Evolutionary conservation across 1,140 invertebrate genomes (phyloP), one percentile per base, ranked within the genome.

Genomic region (Varroa destructor): DNA sequence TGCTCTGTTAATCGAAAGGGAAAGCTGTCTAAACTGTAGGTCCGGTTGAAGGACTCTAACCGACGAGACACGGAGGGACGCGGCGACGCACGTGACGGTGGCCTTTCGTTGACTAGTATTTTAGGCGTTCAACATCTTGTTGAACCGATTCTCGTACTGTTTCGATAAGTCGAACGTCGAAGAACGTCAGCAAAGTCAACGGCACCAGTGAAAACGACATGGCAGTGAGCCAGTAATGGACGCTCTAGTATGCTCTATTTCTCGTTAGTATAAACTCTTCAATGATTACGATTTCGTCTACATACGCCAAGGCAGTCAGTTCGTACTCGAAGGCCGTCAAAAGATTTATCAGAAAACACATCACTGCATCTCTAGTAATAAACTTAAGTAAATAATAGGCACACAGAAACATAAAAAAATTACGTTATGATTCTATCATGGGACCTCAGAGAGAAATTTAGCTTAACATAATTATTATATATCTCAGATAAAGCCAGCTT

Each of bases 31-130:
- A 81, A 1, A 84, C 81, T 25, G 87, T 77, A 58, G 81, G 79
- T 6, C 82, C 76, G 0, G 87, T 86, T 64, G 84, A 84, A 0
- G 88, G 88, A 46, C 85, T 79, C 77, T 89, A 87, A 75, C 88
- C 89, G 0, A 88, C 76, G 14, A 89, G 79, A 76, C 89, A 89
- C 71, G 88, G 80, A 1, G 89, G 79, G 0, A 89, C 87, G 89
- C 87, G 0, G 85, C 84, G 56, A 89, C 88, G 3, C 89, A 78
- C 75, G 87, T 88, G 10, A 88, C 83, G 0, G 88, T 89, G 67
- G 89, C 87, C 55, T 85, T 85, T 46, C 76, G 78, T 74, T 78
- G 75, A 77, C 77, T 74, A 36, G 51, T 74, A 72, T 72, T 73
- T 73, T 6, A 76, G 37, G 46, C 46, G 46, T 8, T 51, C 8